Evolutionary conservation across 2,797 vertebrate genomes (phyloP), one percentile per base, ranked within the genome.

Genomic region (Brotula barbata): DNA sequence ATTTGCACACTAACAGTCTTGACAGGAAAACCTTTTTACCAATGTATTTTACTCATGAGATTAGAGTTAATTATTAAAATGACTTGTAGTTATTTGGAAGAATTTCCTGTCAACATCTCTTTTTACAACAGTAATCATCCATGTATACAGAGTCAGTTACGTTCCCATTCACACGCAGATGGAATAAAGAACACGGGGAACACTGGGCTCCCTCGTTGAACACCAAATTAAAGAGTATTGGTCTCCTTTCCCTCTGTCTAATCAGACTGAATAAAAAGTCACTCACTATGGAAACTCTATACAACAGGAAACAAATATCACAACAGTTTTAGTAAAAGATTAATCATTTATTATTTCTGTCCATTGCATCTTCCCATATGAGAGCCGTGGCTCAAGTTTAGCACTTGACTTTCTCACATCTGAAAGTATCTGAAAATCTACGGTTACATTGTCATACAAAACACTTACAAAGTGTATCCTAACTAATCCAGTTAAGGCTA

Each of bases 291-390:
- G 13, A 6, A 28, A 28, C 4, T 28, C 25, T 28, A 4, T 28
- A 4, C 13, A 2, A 36, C 9, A 11, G 13, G 36, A 15, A 48
- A 21, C 45, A 45, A 50, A 59, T 14, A 34, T 28, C 1, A 41
- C 56, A 41, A 51, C 47, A 65, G 44, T 47, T 61, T 81, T 25
- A 82, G 68, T 81, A 85, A 86, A 90, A 86, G 16, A 86, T 77
- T 45, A 52, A 45, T 75, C 1, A 63, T 88, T 88, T 83, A 78
- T 87, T 83, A 51, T 56, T 54, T 59, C 19, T 66, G 20, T 69
- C 81, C 19, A 61, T 53, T n/a, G n/a, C n/a, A 47, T 23, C 68
- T 58, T 70, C 76, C 68, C 41, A 22, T 22, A 56, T 68, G 43
- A 75, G 71, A 85, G 55, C 73, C 80, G 64, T 70, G 65, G 78